A percentile compares a stretch with the other conserved stretches of the same genome.
Evolutionary conservation across 1,140 invertebrate species (phyloP).

Genomic region (Delia radicum): DNA sequence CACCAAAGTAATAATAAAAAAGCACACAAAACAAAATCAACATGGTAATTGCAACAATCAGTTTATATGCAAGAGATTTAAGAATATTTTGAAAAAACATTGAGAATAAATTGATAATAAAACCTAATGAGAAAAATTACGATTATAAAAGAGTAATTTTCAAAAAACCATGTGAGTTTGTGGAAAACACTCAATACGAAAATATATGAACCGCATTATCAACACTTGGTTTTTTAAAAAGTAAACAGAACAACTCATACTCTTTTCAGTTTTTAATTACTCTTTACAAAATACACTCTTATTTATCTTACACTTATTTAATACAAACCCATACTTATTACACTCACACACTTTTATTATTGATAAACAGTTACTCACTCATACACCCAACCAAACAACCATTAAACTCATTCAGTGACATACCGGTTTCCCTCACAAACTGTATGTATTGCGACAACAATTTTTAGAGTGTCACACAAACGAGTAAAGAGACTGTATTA

Average conservation of each 20-base stretch:
- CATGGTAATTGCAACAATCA: background rate
- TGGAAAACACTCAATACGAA: too few relatives aligned
- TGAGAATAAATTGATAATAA: background rate
- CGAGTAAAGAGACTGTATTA: conserved; percentile 29
- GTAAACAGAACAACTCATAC: too few relatives aligned
- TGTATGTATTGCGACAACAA: conserved; percentile 25
- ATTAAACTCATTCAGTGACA: background rate
- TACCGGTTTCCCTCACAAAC: background rate
- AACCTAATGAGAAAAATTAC: background rate
- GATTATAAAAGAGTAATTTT: background rate
- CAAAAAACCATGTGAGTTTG: too few relatives aligned
- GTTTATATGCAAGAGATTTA: background rate
- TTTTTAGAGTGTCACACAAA: conserved; percentile 30
- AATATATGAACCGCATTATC: background rate
- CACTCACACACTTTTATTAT: background rate
- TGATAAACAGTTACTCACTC: background rate
- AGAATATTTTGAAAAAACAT: background rate
- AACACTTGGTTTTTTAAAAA: background rate
- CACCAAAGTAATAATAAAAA: background rate
- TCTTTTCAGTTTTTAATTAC: background rate
- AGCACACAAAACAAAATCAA: background rate
- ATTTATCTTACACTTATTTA: background rate
- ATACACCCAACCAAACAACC: background rate
- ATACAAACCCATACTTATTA: background rate
- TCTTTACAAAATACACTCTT: background rate